A percentile compares a stretch with the other conserved stretches of the same genome.
These are phyloP conservation scores for Onychomys torridus DNA, from an alignment of 2,797 vertebrate genomes.

Conservation along the genomic window DNA sequence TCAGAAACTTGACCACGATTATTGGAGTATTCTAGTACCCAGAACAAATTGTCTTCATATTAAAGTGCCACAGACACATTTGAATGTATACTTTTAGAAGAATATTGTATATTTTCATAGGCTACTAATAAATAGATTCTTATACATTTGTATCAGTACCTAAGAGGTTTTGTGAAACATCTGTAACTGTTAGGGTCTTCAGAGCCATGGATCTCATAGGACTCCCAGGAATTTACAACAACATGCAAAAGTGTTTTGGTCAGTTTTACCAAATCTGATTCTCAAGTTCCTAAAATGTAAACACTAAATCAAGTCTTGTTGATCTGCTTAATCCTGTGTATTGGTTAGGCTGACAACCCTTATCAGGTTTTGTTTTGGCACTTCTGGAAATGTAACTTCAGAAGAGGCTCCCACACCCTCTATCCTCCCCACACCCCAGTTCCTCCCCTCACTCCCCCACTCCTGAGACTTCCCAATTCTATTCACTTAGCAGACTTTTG, in stretches of 20 bases:
- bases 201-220: neutral
- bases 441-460: no score
- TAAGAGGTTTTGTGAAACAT: neutral
- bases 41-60: neutral
- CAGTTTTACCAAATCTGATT: neutral
- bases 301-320: neutral
- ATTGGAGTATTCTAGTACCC: neutral
- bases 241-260: neutral
- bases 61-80: neutral
- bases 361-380: neutral
- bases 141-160: neutral
- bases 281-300: neutral
- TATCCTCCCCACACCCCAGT: no score
- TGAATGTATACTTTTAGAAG: constrained; percentile 38
- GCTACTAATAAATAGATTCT: neutral
- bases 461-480: neutral
- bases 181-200: neutral
- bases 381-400: neutral
- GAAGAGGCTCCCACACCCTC: neutral
- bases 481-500: neutral
- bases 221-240: neutral
- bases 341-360: neutral
- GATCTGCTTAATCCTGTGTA: neutral
- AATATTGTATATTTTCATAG: neutral
- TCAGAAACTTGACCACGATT: neutral